Evolutionary conservation across 2,113 vertebrate genomes (phyloP), one percentile per base, ranked within the genome.

Genomic region (Bubalus kerabau): DNA sequence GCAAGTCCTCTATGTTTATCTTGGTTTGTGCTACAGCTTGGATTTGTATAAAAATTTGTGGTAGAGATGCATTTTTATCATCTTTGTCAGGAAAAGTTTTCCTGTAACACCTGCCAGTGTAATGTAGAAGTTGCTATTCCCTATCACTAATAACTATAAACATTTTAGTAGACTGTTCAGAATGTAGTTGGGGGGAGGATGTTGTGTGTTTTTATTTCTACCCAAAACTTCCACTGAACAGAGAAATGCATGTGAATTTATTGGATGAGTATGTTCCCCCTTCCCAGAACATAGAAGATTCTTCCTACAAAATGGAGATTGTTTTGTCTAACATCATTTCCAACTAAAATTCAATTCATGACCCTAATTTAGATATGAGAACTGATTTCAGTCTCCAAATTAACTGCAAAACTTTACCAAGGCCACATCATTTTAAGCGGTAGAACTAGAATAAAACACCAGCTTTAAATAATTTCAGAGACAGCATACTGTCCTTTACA

Each of bases 231-330:
- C 11, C 5, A 83, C 11, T 87, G 16, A 67, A 14, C 28, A 84
- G 3, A 8, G 11, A 54, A 19, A n/a, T 46, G 0, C 28, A 50
- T 11, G 21, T 28, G 32, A 85, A 48, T 57, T 71, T 9, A 74
- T 24, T 12, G 81, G 26, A 30, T 21, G 1, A 56, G 4, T 67
- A 28, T 16, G 5, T 0, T 14, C 7, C 30, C 11, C 8, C 0
- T 23, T 40, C 6, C 15, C 16, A 88, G 21, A 71, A 86, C 12
- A 56, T 46, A 43, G 83, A 76, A 62, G 12, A 59, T 2, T 82
- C 30, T 74, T 19, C 15, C 21, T 56, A 14, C 21, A 59, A 80
- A 88, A 46, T 32, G 43, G 11, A 57, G 21, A 67, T 40, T 80
- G 1, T 82, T 91, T 85, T 76, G 6, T 59, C 6, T 50, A 54